phyloP scores from a whole-genome alignment of 1,140 invertebrate species.

The Pseudomyrmex dendroicus region DNA sequence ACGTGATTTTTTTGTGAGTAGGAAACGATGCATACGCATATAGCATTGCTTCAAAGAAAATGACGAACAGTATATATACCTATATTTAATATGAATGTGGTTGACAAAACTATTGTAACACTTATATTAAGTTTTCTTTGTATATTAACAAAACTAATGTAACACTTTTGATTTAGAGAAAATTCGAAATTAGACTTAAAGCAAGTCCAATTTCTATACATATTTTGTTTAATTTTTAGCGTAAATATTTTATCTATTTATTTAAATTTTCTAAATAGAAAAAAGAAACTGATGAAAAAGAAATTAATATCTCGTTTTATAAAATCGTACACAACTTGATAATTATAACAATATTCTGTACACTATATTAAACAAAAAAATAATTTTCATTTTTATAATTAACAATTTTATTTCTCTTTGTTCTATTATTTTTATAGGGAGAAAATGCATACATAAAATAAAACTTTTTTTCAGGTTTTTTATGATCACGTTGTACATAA shows the following conservation, averaged over 20 bases:
- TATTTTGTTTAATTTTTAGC: not conserved
- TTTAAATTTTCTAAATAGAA: not conserved
- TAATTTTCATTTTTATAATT: not conserved
- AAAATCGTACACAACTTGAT: not conserved
- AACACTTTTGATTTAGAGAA: slow-evolving; percentile 16
- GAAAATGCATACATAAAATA: too few species aligned
- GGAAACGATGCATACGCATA: not conserved
- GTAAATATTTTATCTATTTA: not conserved
- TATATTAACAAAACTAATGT: not conserved
- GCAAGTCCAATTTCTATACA: not conserved
- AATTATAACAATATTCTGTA: too few species aligned
- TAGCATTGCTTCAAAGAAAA: not conserved
- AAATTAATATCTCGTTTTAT: not conserved
- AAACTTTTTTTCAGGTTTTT: not conserved
- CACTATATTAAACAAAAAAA: too few species aligned
- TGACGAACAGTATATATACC: not conserved
- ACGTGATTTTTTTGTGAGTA: slow-evolving; percentile 31
- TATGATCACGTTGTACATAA: slow-evolving; percentile 5
- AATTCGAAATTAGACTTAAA: too few species aligned
- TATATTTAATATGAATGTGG: not conserved
- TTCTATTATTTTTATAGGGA: not conserved
- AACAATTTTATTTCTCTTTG: not conserved
- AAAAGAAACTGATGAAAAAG: not conserved
- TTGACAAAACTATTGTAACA: slow-evolving; percentile 17
- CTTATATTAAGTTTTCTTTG: not conserved